Base-by-base conservation (phyloP, 1,140 invertebrate genomes). In the Drosophila navojoa region DNA sequence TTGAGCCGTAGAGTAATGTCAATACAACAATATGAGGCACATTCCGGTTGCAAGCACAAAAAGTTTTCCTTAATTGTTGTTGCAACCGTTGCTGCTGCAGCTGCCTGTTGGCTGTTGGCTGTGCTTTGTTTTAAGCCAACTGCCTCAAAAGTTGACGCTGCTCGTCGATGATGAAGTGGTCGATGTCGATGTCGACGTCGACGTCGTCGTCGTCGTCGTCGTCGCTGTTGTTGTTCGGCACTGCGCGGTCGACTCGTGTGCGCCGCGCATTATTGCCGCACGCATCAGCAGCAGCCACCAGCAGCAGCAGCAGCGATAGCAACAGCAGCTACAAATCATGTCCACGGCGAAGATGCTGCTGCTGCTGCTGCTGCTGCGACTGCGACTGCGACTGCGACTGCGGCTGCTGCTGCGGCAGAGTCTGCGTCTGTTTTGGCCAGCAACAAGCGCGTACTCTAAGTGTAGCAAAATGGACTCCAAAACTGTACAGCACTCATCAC, bases 151-250 rank as follows among this genome's bases (percentile, higher is more conserved):
- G 47, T 15, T 1, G 35, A n/a, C 16, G 71, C 76, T 75, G 81
- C 81, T 85, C 80, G 81, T 85, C 81, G 81, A 85, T 85, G 81
- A 85, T 85, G 77, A 86, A 86, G 81, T 81, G 71, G 81, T 77
- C 71, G 77, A 81, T 73, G 73, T 54, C 64, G 69, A 70, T 35
- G 49, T 5, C 27, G 40, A 10, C 32, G 40, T 0, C n/a, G 7
- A 54, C 45, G 32, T 55, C 15, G 64, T 19, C 10, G 50, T n/a
- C 9, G 38, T 42, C 19, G 49, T 40, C 13, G 66, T 16, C 32
- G 63, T 50, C 50, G 66, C 25, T 47, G 50, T 47, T 22, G 55
- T 13, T 32, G 42, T 47, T 71, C 61, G 60, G 69, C 60, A 42
- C 58, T 27, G 32, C 45, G 55, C 25, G 29, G 58, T 61, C 64